Conservation (phyloP, 2,888 invertebrate genomes). For the Brachypalpus laphriformis region DNA sequence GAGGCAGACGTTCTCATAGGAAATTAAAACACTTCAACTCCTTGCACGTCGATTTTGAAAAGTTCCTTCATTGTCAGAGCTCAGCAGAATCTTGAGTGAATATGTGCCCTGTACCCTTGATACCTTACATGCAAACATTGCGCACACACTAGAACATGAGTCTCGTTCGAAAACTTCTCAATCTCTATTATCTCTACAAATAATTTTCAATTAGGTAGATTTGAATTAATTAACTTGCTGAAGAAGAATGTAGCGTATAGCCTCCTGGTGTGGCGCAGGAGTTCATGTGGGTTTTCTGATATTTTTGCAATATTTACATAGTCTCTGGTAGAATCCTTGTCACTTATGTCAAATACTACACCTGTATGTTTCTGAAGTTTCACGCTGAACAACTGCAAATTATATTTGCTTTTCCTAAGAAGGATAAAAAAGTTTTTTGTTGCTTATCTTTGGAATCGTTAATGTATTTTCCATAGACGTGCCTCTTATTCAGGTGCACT, state of each 20-base stretch:
- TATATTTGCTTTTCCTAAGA: conserved; percentile 40
- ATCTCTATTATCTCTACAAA: conserved; percentile 80
- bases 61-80: not conserved
- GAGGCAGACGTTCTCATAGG: not conserved
- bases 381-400: conserved; percentile 9
- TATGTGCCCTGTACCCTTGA: not conserved
- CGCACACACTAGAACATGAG: not conserved
- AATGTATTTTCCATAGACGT: conserved; percentile 60
- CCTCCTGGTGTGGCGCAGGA: conserved; percentile 4
- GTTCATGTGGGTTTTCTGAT: conserved; percentile 41
- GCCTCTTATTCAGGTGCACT: conserved; percentile 2
- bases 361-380: conserved; percentile 27
- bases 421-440: conserved; percentile 42
- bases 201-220: conserved; percentile 83
- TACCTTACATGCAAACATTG: conserved; percentile 20
- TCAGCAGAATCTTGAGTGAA: not conserved
- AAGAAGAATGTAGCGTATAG: conserved; percentile 71
- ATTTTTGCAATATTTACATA: conserved; percentile 68
- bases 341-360: conserved; percentile 61
- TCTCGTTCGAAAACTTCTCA: conserved; percentile 55
- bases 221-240: conserved; percentile 82
- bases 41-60: conserved; percentile 11
- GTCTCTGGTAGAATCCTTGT: conserved; percentile 48
- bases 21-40: not conserved
- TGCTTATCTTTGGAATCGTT: conserved; percentile 63